A percentile compares a stretch with the other conserved stretches of the same genome.
Evolutionary conservation across 2,888 invertebrate species (phyloP).

Genomic region (Pristionchus japonicus): DNA sequence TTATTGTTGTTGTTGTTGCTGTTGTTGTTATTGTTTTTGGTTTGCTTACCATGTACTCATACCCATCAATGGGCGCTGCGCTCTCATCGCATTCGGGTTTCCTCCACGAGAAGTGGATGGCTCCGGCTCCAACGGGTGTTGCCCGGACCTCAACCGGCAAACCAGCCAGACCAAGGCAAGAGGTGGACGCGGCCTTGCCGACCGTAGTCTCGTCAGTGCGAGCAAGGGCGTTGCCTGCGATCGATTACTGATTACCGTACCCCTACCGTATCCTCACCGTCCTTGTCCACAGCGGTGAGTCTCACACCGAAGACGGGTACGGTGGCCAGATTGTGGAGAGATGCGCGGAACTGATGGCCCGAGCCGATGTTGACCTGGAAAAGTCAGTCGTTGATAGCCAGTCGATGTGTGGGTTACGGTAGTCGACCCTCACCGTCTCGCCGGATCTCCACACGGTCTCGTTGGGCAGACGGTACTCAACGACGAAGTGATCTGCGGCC

Average conservation of each 20-base stretch:
- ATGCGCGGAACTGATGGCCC: slow-evolving; percentile 59
- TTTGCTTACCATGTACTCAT: slow-evolving; percentile 69
- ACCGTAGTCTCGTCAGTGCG: slow-evolving; percentile 71
- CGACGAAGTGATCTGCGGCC: slow-evolving; percentile 63
- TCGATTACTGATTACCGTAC: not conserved
- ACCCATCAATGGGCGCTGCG: slow-evolving; percentile 71
- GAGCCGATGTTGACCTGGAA: slow-evolving; percentile 58
- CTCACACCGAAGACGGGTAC: slow-evolving; percentile 68
- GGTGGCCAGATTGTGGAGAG: slow-evolving; percentile 59
- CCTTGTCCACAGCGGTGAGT: slow-evolving; percentile 63
- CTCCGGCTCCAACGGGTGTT: not conserved
- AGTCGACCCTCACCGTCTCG: slow-evolving; percentile 23
- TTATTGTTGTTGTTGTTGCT: not conserved
- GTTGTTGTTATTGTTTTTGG: not conserved
- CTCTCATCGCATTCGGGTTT: slow-evolving; percentile 70
- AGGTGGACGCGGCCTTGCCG: slow-evolving; percentile 60
- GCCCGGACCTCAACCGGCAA: slow-evolving; percentile 59
- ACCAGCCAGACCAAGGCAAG: slow-evolving; percentile 68
- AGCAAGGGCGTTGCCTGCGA: slow-evolving; percentile 61
- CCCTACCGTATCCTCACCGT: slow-evolving; percentile 18
- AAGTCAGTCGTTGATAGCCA: not conserved
- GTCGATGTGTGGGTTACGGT: not conserved
- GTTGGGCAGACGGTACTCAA: slow-evolving; percentile 73
- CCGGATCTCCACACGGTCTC: slow-evolving; percentile 69
- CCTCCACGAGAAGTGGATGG: slow-evolving; percentile 59